Percentiles rank a stretch among this genome's conserved stretches.
Conservation (phyloP, 2,113 vertebrate species). For the Carassius auratus region DNA sequence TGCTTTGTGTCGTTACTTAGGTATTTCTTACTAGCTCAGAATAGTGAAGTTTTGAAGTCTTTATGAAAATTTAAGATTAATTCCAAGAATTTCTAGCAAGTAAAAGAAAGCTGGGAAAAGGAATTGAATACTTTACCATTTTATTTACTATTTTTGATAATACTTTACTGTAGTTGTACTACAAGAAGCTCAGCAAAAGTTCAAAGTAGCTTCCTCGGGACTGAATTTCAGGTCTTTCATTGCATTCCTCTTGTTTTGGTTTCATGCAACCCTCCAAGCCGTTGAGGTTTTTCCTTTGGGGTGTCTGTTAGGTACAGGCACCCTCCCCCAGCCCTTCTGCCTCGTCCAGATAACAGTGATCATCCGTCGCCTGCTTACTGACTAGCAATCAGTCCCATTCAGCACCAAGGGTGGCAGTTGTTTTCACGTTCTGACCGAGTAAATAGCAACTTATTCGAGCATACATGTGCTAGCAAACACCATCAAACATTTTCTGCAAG, state of each 20-base stretch:
- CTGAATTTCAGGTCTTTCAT: background rate
- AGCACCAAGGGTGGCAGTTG: conserved; percentile 25
- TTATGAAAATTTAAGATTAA: background rate
- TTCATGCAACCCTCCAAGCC: background rate
- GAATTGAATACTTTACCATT: background rate
- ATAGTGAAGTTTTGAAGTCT: background rate
- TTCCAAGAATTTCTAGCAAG: no score
- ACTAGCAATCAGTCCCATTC: background rate
- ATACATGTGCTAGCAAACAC: background rate
- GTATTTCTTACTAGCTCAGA: background rate
- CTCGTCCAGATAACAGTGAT: conserved; percentile 9
- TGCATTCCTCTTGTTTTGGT: background rate
- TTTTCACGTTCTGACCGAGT: background rate
- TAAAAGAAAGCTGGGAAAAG: no score
- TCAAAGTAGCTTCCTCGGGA: background rate
- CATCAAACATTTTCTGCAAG: background rate
- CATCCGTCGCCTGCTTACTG: background rate
- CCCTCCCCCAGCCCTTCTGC: conserved; percentile 12
- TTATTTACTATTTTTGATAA: background rate
- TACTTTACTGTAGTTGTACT: background rate
- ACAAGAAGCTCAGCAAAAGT: background rate
- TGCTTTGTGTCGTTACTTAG: background rate
- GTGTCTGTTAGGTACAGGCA: background rate
- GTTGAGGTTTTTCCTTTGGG: background rate
- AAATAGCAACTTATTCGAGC: conserved; percentile 24